phyloP scores from a whole-genome alignment of 2,113 vertebrate species.

The Rhea americana region DNA sequence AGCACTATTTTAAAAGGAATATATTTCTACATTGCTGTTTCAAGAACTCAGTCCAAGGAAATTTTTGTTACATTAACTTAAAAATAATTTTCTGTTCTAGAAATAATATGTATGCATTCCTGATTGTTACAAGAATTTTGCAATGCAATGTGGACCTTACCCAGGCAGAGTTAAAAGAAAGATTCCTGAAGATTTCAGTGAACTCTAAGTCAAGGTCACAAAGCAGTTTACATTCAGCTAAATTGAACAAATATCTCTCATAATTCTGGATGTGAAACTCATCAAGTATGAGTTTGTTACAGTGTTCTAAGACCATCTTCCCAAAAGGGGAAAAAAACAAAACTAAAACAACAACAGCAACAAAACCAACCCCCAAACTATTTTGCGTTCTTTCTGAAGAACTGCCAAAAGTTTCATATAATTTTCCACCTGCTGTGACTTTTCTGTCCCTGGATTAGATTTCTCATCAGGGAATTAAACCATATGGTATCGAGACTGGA shows the following conservation, averaged over 20 bases:
- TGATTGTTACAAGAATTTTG: neutral
- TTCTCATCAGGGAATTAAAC: neutral
- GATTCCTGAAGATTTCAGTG: neutral
- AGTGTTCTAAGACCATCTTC: neutral
- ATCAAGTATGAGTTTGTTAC: neutral
- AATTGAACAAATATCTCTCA: neutral
- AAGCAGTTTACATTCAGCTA: neutral
- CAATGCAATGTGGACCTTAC: neutral
- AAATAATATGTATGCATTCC: neutral
- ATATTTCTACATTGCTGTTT: neutral
- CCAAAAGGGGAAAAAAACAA: neutral
- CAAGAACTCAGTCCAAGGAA: neutral
- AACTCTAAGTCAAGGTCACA: neutral
- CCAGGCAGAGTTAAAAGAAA: neutral
- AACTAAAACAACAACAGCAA: neutral
- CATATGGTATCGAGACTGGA: neutral
- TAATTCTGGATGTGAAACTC: neutral
- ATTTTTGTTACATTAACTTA: neutral
- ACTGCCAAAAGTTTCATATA: neutral
- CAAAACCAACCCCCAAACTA: neutral
- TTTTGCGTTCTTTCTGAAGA: neutral
- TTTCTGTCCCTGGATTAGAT: neutral
- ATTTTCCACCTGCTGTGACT: neutral
- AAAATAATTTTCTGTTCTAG: neutral
- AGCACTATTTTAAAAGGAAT: neutral